Evolutionary conservation across 2,113 vertebrate species (phyloP).

Genomic region (Grammomys surdaster): DNA sequence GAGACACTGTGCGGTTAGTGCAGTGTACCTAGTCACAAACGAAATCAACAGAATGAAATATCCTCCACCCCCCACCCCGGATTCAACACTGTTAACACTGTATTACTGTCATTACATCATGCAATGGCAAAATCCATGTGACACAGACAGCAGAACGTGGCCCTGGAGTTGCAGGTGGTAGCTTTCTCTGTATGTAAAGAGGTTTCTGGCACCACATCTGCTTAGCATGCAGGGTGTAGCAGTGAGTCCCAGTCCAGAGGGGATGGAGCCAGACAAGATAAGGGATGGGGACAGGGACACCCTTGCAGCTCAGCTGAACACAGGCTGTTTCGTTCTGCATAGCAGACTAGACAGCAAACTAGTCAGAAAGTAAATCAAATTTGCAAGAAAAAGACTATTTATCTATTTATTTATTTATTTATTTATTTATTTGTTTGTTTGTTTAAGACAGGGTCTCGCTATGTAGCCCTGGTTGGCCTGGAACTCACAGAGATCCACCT

Average conservation of each 20-base stretch:
- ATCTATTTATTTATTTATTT: neutral
- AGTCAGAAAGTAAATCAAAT: neutral
- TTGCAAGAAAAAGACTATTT: neutral
- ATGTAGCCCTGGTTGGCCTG: neutral
- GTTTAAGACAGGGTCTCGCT: neutral
- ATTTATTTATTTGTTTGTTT: neutral
- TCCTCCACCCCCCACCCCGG: no score
- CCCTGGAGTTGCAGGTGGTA: no score
- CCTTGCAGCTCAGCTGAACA: neutral
- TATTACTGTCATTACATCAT: neutral
- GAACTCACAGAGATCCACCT: neutral
- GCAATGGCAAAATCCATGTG: neutral
- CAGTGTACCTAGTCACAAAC: neutral
- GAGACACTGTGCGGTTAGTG: neutral
- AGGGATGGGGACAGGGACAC: neutral
- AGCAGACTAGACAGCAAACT: neutral
- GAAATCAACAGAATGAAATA: neutral
- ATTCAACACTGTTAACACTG: fast-evolving
- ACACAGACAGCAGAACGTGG: neutral
- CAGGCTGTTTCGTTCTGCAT: neutral
- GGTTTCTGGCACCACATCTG: neutral
- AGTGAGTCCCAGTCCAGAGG: neutral
- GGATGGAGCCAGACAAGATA: neutral
- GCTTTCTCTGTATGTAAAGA: neutral
- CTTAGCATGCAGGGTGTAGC: neutral